Conservation (phyloP, 2,113 vertebrate genomes). For the Merops nubicus region DNA sequence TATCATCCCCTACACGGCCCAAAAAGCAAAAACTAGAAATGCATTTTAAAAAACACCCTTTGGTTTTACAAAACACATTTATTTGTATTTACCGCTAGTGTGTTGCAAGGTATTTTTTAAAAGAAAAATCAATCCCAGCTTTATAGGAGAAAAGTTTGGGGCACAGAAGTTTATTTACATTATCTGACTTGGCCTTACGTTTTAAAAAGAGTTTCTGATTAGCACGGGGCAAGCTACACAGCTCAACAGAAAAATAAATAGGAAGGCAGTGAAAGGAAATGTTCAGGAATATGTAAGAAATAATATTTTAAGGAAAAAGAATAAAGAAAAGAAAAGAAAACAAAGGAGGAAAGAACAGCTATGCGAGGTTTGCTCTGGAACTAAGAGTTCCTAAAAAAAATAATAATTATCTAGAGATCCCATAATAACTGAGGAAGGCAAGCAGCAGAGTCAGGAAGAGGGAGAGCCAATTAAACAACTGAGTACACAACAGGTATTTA, state of each 20-base stretch:
- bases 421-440: neutral
- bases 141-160: conserved; percentile 62
- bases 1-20: conserved; percentile 84
- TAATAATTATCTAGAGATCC: neutral
- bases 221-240: neutral
- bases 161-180: conserved; percentile 46
- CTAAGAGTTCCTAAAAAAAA: neutral
- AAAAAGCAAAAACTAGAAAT: conserved; percentile 73
- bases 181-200: neutral
- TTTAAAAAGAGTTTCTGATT: conserved; percentile 46
- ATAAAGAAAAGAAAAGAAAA: neutral
- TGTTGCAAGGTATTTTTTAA: neutral
- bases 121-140: conserved; percentile 12
- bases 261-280: neutral
- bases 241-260: conserved; percentile 4
- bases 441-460: neutral
- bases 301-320: neutral
- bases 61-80: neutral
- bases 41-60: neutral
- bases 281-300: neutral
- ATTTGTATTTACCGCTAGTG: conserved; percentile 52
- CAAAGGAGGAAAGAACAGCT: neutral
- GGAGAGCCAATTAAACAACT: conserved; percentile 28
- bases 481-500: conserved; percentile 61
- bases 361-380: neutral